A percentile compares a stretch with the other conserved stretches of the same genome.
These are phyloP conservation scores for Drosophila tani DNA, from an alignment of 1,140 invertebrate genomes.

Conservation along the genomic window DNA sequence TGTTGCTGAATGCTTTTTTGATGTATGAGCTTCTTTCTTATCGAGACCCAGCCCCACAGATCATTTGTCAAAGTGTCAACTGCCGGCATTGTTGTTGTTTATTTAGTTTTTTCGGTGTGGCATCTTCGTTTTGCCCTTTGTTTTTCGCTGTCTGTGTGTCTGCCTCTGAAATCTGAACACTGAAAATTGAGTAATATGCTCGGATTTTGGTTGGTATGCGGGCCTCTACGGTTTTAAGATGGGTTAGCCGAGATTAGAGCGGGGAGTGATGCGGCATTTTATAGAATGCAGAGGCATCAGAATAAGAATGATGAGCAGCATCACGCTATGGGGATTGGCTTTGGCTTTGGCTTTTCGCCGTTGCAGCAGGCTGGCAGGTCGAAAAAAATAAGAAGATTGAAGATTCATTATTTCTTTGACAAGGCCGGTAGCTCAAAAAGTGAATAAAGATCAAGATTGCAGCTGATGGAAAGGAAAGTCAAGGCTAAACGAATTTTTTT, in stretches of 20 bases:
- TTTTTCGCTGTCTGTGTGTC: constrained; percentile 25
- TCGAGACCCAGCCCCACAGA: constrained; percentile 50
- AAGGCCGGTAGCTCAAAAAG: constrained; percentile 47
- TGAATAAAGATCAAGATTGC: constrained; percentile 43
- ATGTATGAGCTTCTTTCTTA: constrained; percentile 64
- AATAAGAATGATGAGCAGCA: constrained; percentile 39
- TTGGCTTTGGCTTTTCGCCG: constrained; percentile 36
- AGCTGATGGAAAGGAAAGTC: constrained; percentile 43
- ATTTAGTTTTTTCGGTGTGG: constrained; percentile 62
- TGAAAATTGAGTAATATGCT: constrained; percentile 78
- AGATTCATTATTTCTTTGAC: constrained; percentile 36
- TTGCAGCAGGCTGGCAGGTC: constrained; percentile 4
- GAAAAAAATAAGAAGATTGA: constrained; percentile 19
- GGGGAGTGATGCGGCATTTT: constrained; percentile 59
- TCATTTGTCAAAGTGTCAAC: constrained; percentile 78
- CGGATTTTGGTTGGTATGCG: constrained; percentile 41
- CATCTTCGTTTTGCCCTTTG: constrained; percentile 56
- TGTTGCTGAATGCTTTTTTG: constrained; percentile 36
- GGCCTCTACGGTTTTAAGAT: constrained; percentile 44
- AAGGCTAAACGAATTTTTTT: constrained; percentile 29
- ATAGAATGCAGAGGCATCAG: constrained; percentile 24
- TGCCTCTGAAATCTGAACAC: constrained; percentile 66
- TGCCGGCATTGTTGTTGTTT: constrained; percentile 46
- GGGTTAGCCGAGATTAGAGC: constrained; percentile 67
- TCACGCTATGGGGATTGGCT: constrained; percentile 34